Percentiles rank a stretch among this genome's conserved stretches.
These are phyloP conservation scores for Macrophya annulata DNA, from an alignment of 2,888 invertebrate genomes.

Conservation along the genomic window DNA sequence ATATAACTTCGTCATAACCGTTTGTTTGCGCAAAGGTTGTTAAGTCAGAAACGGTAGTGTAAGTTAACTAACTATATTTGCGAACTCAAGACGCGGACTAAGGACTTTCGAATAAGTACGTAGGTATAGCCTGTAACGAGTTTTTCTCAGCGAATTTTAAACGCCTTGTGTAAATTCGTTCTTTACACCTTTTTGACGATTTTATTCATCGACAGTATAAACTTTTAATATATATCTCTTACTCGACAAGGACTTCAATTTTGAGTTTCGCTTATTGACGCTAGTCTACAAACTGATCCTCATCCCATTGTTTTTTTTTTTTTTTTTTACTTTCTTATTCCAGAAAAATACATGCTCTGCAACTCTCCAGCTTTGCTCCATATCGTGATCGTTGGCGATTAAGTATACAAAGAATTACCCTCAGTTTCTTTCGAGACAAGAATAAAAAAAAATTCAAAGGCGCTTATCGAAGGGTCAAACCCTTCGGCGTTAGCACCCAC, in stretches of 20 bases:
- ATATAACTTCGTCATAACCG: not conserved
- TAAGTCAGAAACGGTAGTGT: slow-evolving; percentile 32
- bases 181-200: not conserved
- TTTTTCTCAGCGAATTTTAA: slow-evolving; percentile 34
- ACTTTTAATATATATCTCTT: not conserved
- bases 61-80: slow-evolving; percentile 41
- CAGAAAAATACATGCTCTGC: not conserved
- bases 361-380: not conserved
- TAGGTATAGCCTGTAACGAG: slow-evolving; percentile 5
- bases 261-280: not conserved
- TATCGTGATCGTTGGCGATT: slow-evolving; percentile 7
- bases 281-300: not conserved
- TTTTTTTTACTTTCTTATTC: not conserved
- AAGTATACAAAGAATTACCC: not conserved
- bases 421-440: not conserved
- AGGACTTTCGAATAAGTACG: not conserved
- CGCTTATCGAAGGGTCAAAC: slow-evolving; percentile 34
- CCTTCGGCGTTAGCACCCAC: slow-evolving; percentile 26
- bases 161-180: slow-evolving; percentile 16
- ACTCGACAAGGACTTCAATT: not conserved
- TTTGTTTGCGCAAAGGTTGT: slow-evolving; percentile 41
- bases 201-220: not conserved
- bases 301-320: not conserved
- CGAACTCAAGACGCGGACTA: slow-evolving; percentile 19
- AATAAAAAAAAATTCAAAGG: not conserved